Evolutionary conservation across 2,113 vertebrate species (phyloP), one percentile per base, ranked within the genome.

Genomic region (Microcebus griseorufus): DNA sequence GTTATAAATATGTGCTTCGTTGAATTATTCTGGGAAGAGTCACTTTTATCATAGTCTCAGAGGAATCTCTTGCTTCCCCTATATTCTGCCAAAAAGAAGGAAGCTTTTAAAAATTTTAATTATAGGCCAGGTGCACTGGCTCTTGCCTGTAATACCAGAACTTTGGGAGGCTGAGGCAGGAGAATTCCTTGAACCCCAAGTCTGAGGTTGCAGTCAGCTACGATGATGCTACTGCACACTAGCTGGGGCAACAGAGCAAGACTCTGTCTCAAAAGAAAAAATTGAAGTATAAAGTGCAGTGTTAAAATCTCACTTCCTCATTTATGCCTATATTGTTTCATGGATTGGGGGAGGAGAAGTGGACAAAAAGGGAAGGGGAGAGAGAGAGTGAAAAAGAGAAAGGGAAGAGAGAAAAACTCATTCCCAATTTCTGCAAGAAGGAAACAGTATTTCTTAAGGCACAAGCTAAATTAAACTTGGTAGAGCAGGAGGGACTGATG

Each of bases 401-500:
- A 58, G 55, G 12, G 4, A 22, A 85, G 12, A 22, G 10, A 34
- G 8, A 34, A 25, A 32, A 9, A 78, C 18, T 76, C 42, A 87
- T 64, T 83, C 23, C 65, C 37, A 39, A 5, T 81, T 55, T 96
- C 62, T 75, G 29, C 80, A 93, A 91, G 29, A 25, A 95, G 69
- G 32, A 93, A 86, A 80, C 17, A 34, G 4, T 45, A 75, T 96
- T 88, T 96, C 90, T 86, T 70, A 86, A 93, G 75, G 64, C 25
- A 23, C 18, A 75, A 58, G 65, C 72, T 95, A 90, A 93, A 95
- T 96, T 95, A 90, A 53, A 88, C 60, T 84, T n/a, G 1, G 6
- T 92, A 76, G 65, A 90, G 23, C 45, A 96, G 53, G 88, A 81
- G 96, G 60, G 91, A 90, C 95, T 97, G 96, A 97, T 48, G n/a